Evolutionary conservation across 2,888 invertebrate genomes (phyloP).

Genomic region (Incurvaria masculella): DNA sequence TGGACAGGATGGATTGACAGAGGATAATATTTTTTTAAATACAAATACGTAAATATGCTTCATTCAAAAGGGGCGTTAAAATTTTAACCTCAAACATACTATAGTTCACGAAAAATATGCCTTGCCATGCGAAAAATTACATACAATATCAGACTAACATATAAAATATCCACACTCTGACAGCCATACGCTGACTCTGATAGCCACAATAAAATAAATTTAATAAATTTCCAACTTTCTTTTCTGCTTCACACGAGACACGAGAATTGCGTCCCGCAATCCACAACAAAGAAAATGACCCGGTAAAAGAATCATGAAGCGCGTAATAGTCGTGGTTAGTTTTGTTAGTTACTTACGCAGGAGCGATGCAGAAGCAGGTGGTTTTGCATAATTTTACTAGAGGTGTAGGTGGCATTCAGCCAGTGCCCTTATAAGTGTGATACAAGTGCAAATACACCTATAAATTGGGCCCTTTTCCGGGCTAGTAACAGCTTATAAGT

Average conservation of each 20-base stretch:
- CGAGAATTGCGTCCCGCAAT: too few relatives aligned
- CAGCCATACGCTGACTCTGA: slow-evolving; percentile 1
- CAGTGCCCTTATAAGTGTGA: not conserved
- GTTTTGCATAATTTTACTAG: slow-evolving; percentile 1
- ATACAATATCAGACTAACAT: not conserved
- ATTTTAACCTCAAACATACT: not conserved
- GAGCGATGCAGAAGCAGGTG: not conserved
- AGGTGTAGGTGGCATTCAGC: slow-evolving; percentile 1
- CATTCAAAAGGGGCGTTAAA: slow-evolving; percentile 1
- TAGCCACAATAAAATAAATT: not conserved
- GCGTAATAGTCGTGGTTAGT: slow-evolving; percentile 3
- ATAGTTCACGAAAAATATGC: not conserved
- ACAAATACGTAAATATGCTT: slow-evolving; percentile 1
- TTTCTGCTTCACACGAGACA: slow-evolving; percentile 1
- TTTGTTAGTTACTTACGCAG: slow-evolving; percentile 1
- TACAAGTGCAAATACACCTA: slow-evolving; percentile 3
- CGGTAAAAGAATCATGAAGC: slow-evolving; percentile 1
- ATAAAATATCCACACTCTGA: slow-evolving; percentile 1
- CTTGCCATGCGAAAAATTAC: not conserved
- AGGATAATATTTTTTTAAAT: not conserved
- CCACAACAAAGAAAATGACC: not conserved
- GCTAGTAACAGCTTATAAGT: slow-evolving; percentile 2
- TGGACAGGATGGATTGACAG: too few relatives aligned
- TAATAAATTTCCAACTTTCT: not conserved
- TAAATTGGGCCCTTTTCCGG: slow-evolving; percentile 5